Conservation (phyloP, 1,140 invertebrate species). For the Dinoponera quadriceps region DNA sequence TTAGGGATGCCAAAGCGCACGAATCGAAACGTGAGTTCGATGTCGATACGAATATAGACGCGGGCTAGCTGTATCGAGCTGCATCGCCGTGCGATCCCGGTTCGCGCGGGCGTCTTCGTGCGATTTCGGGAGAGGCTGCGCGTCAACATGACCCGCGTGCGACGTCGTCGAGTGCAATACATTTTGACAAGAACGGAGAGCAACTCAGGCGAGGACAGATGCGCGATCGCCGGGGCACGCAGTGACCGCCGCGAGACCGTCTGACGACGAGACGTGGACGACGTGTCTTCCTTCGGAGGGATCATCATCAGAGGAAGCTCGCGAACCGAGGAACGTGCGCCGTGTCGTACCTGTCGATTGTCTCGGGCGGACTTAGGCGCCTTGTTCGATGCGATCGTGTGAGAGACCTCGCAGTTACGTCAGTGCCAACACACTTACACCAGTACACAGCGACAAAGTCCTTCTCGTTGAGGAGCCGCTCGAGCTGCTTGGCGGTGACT, state of each 20-base stretch:
- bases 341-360: too few relatives aligned
- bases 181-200: not conserved
- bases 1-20: slow-evolving; percentile 10
- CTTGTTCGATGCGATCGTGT: not conserved
- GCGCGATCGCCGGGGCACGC: too few relatives aligned
- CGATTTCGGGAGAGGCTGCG: not conserved
- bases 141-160: too few relatives aligned
- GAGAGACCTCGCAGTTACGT: not conserved
- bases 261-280: too few relatives aligned
- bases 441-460: slow-evolving; percentile 97
- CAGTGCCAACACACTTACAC: slow-evolving; percentile 91
- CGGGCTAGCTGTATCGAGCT: not conserved
- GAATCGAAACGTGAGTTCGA: slow-evolving; percentile 20
- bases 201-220: too few relatives aligned
- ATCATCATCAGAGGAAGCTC: too few relatives aligned
- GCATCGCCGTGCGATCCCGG: not conserved
- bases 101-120: not conserved
- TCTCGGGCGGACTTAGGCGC: too few relatives aligned
- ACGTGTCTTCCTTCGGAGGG: too few relatives aligned
- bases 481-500: slow-evolving; percentile 95
- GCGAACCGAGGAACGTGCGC: too few relatives aligned
- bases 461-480: slow-evolving; percentile 94
- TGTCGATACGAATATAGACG: slow-evolving; percentile 36
- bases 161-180: not conserved
- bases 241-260: too few relatives aligned